Conservation (phyloP, 1,140 invertebrate genomes). For the Littorina saxatilis region DNA sequence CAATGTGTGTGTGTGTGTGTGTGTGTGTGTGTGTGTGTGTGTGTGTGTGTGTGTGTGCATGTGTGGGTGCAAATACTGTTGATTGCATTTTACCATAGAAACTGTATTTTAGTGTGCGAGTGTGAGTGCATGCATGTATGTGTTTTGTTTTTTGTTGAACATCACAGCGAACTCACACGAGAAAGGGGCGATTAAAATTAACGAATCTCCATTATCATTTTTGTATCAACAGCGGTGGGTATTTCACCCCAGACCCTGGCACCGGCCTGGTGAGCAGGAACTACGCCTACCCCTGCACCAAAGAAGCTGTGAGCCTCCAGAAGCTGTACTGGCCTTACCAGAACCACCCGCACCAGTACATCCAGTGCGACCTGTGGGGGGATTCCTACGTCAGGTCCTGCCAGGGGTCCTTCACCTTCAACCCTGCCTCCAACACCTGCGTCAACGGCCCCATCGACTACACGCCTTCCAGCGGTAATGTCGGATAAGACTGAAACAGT, state of each 20-base stretch:
- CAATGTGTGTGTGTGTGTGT: too few species aligned
- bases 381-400: conserved; percentile 32
- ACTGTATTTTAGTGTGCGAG: too few species aligned
- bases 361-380: conserved; percentile 50
- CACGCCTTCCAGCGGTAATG: neutral
- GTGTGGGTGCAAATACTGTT: too few species aligned
- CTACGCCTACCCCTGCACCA: neutral
- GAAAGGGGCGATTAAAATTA: too few species aligned
- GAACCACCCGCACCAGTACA: conserved; percentile 47
- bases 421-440: conserved; percentile 23
- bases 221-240: neutral
- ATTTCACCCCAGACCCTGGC: neutral
- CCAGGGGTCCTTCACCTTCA: conserved; percentile 26
- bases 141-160: too few species aligned
- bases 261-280: neutral
- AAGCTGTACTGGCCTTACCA: conserved; percentile 31
- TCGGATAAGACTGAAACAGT: neutral
- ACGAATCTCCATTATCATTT: too few species aligned
- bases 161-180: too few species aligned
- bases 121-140: too few species aligned
- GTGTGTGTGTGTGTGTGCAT: too few species aligned
- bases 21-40: too few species aligned
- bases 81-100: too few species aligned
- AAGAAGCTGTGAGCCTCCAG: neutral
- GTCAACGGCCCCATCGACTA: conserved; percentile 13